Base-by-base conservation (phyloP, 2,888 invertebrate genomes). In the Phaedon cochleariae region DNA sequence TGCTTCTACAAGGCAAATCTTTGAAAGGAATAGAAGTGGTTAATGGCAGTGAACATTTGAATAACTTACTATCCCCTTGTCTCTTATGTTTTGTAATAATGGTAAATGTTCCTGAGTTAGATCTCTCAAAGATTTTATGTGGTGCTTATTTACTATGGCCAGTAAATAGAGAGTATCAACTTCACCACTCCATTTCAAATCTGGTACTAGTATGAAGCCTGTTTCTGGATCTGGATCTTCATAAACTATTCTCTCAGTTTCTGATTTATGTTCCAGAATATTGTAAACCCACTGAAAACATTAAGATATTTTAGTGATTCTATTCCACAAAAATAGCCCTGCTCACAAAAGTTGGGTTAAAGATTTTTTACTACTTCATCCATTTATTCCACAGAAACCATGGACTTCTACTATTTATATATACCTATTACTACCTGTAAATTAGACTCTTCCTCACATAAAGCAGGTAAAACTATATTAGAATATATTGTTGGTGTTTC, bases 131-230 rank as follows among this genome's bases (percentile, higher is more conserved):
- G 95, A 96, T 81, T 90, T 92, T 5, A 99, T 87, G 54, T 88
- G 90, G 71, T 86, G 89, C 69, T 88, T 86, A 72, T 91, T 88
- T 0, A 91, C 87, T 63, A 99, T 90, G 0, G 94, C 98, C 60
- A 96, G 84, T 6, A 95, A 83, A 81, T 98, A 96, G 12, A 99
- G 83, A 0, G 92, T 92, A 77, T 94, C 93, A 17, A 90, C 71
- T 45, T 57, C 85, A 12, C 95, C 94, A 84, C 97, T 94, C 98
- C 99, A 99, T 83, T 99, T 99, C 62, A 98, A 85, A 84, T 99
- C 99, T 0, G 96, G 97, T 0, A 97, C 78, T 12, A 99, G 83
- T 12, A 98, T 85, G 81, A 98, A 98, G 0, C 98, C 97, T 68
- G 84, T 89, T 49, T 88, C 87, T 1, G 92, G 89, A 80, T 95